Base-by-base conservation (phyloP, 2,797 vertebrate species). In the Thalassophryne amazonica region DNA sequence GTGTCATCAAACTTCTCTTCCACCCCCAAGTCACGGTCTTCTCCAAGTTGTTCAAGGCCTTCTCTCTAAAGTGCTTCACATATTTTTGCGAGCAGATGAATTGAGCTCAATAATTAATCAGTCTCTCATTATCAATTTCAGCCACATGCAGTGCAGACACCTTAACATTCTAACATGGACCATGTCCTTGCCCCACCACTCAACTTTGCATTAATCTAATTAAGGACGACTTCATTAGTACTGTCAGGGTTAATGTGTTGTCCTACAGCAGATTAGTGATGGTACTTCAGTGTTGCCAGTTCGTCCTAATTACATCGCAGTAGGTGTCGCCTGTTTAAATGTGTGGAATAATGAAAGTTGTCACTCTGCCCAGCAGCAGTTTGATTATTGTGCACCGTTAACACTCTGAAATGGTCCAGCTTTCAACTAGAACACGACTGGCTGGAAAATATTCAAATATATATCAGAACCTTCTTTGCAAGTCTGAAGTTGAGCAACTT, bases 241-340 rank as follows among this genome's bases (percentile, higher is more conserved):
- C 62, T 73, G 75, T 78, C 17, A 12, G 56, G 77, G 83, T 84
- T 78, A 81, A 81, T 77, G 77, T 80, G 74, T 81, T 83, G 76
- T 81, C 73, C 78, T 74, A 57, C 54, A 62, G 78, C 70, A 75
- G 76, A 74, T 84, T 73, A 79, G 78, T 46, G 57, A 14, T n/a
- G 65, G 65, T 55, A 60, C 58, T 73, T 55, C 55, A 45, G 50
- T 57, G 48, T 53, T 63, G 52, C 58, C 22, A 40, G 42, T 64
- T 71, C 79, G 71, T 81, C 61, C 72, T 84, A 83, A 86, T 88
- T 78, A 83, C 61, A 78, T 81, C 84, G 65, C 84, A 80, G 73
- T 69, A 76, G 75, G 80, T 14, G 61, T 58, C 22, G 53, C 52
- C 53, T 62, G 41, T 69, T 71, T 73, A 60, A 78, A 77, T 47